These are phyloP conservation scores for Macropus fuliginosus DNA, from an alignment of 2,797 vertebrate species.

Conservation along the genomic window DNA sequence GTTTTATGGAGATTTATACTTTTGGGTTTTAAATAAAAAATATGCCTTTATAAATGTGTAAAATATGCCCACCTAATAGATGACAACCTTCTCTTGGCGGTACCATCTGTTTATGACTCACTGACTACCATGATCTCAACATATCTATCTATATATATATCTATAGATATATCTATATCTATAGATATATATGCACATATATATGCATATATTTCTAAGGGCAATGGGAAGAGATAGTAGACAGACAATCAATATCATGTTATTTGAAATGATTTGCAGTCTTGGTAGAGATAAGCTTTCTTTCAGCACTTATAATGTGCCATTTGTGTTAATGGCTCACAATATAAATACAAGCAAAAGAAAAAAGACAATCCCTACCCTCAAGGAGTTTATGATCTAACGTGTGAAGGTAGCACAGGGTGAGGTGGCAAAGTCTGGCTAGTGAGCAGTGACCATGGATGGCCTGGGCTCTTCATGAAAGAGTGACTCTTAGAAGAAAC, in stretches of 20 bases:
- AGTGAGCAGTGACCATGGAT: background rate
- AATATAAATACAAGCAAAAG: background rate
- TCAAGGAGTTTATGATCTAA: background rate
- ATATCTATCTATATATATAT: too few species aligned
- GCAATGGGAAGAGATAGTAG: background rate
- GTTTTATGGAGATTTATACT: background rate
- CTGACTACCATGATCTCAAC: background rate
- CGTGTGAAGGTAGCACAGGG: background rate
- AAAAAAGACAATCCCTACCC: background rate
- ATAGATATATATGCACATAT: too few species aligned
- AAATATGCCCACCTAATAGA: background rate
- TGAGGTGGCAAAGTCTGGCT: background rate
- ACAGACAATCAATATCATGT: background rate
- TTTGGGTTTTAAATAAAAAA: background rate
- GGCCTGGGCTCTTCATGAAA: background rate
- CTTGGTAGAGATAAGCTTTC: background rate
- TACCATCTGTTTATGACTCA: background rate
- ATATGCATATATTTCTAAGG: background rate
- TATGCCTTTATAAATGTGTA: background rate
- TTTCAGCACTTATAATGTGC: background rate
- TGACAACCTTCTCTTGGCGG: background rate
- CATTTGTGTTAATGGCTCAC: background rate
- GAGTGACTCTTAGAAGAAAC: background rate
- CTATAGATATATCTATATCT: too few species aligned
- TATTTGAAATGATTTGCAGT: background rate